These are phyloP conservation scores for Autographa pulchrina DNA, from an alignment of 2,888 invertebrate species.

Conservation along the genomic window DNA sequence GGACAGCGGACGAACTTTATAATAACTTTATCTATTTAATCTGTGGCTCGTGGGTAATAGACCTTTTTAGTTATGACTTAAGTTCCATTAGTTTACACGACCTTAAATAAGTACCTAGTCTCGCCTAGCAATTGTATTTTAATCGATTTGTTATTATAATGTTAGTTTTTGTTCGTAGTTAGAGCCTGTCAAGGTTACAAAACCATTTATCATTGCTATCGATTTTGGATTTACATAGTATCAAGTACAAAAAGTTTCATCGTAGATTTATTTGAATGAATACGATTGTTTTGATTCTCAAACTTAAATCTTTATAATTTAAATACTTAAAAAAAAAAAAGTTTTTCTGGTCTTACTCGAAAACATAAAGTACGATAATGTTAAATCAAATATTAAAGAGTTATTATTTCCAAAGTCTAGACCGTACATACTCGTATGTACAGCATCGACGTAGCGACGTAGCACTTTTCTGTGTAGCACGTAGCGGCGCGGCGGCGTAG, in stretches of 20 bases:
- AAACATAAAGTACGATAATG: background rate
- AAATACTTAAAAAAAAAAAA: no score
- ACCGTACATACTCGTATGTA: background rate
- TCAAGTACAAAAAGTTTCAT: background rate
- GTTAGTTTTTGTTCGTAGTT: background rate
- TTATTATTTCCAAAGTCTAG: background rate
- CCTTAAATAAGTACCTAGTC: background rate
- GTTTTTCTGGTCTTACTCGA: no score
- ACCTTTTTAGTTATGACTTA: background rate
- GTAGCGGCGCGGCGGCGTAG: conserved; percentile 34
- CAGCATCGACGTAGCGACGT: conserved; percentile 3
- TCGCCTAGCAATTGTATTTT: background rate
- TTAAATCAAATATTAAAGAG: background rate
- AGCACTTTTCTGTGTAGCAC: conserved; percentile 11
- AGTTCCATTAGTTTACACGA: background rate
- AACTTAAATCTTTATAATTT: no score
- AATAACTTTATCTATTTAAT: conserved; percentile 5
- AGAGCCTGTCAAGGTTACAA: background rate
- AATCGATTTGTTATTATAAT: background rate
- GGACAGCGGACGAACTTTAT: conserved; percentile 13
- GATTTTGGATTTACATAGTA: background rate
- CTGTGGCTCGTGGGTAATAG: background rate
- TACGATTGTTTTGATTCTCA: background rate
- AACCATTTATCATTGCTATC: background rate
- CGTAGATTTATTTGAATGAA: background rate